Percentiles rank a stretch among this genome's conserved stretches.
These are phyloP conservation scores for Atta cephalotes DNA, from an alignment of 1,140 invertebrate genomes.

Conservation along the genomic window DNA sequence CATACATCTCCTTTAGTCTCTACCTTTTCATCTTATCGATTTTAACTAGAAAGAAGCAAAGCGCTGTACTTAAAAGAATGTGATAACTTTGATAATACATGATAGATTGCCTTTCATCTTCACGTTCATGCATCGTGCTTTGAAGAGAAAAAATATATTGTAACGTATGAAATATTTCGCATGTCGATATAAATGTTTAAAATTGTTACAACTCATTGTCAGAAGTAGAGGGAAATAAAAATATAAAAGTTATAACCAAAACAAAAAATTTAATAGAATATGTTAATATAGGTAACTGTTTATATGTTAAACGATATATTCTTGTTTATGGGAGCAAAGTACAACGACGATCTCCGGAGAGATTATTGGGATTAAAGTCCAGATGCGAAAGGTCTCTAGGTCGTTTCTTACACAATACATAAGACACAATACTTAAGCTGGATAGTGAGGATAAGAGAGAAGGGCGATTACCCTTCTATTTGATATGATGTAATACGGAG, in stretches of 20 bases:
- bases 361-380: slow-evolving; percentile 14
- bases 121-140: background rate
- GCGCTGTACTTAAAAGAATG: slow-evolving; percentile 22
- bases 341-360: background rate
- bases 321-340: too few relatives aligned
- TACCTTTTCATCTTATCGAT: slow-evolving; percentile 28
- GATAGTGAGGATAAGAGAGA: background rate
- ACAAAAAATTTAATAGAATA: background rate
- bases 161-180: background rate
- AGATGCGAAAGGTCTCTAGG: background rate
- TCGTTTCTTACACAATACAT: background rate
- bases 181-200: background rate
- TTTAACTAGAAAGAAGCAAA: slow-evolving; percentile 11
- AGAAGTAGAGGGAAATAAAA: background rate
- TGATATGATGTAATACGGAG: too few relatives aligned
- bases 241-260: background rate
- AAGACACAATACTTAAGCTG: background rate
- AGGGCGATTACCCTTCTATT: background rate
- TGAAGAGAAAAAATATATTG: background rate
- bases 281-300: background rate
- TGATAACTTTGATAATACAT: slow-evolving; percentile 41
- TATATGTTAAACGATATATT: background rate
- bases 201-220: background rate
- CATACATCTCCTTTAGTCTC: slow-evolving; percentile 47
- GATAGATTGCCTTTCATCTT: background rate